phyloP scores from a whole-genome alignment of 2,113 vertebrate genomes.

The Pomatostomus ruficeps region DNA sequence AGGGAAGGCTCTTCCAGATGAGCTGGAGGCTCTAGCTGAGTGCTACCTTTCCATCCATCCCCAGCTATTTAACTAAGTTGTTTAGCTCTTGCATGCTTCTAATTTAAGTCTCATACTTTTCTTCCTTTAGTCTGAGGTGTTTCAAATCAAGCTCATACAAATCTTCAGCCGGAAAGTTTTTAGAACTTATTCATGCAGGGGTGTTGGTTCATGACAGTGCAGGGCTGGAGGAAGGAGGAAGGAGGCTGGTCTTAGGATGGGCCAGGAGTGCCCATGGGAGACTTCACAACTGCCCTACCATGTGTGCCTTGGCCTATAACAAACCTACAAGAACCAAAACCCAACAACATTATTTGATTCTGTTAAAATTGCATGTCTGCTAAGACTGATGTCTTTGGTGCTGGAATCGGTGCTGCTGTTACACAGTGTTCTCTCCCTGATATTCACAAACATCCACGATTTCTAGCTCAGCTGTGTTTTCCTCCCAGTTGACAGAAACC shows the following conservation, averaged over 20 bases:
- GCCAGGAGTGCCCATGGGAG: neutral
- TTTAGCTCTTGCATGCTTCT: neutral
- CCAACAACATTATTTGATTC: neutral
- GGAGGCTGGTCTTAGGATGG: neutral
- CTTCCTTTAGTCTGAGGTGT: neutral
- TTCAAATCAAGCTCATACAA: neutral
- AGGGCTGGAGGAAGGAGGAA: neutral
- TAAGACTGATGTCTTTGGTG: neutral
- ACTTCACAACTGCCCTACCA: neutral
- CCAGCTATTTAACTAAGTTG: neutral
- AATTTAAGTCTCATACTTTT: neutral
- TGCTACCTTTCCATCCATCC: neutral
- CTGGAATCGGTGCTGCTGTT: neutral
- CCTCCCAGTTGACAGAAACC: neutral
- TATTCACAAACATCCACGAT: neutral
- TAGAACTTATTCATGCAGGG: neutral
- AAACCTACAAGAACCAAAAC: neutral
- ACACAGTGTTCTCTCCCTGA: neutral
- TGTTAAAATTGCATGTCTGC: neutral
- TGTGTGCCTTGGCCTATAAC: neutral
- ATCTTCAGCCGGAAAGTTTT: neutral
- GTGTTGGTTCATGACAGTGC: neutral
- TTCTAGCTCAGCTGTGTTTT: neutral
- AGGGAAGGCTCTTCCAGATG: neutral
- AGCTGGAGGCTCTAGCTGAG: neutral